These are phyloP conservation scores for Tyria jacobaeae DNA, from an alignment of 2,888 invertebrate genomes.

Conservation along the genomic window DNA sequence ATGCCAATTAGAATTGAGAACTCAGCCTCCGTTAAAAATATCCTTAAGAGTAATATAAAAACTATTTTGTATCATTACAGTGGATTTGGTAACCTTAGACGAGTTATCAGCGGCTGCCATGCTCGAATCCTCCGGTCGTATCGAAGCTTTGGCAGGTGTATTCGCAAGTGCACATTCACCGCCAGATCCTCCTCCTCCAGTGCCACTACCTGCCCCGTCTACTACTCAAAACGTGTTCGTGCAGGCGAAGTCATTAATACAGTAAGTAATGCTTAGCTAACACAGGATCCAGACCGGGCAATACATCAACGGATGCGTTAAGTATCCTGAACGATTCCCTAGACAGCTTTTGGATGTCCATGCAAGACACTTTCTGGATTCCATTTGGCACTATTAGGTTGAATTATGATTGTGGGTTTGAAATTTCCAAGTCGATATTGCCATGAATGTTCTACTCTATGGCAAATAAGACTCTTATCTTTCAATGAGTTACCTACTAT, in stretches of 20 bases:
- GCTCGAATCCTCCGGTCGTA: slow-evolving; percentile 97
- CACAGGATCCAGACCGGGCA: too few relatives aligned
- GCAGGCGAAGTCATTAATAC: slow-evolving; percentile 90
- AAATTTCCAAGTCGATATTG: too few relatives aligned
- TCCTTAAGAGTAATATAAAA: not conserved
- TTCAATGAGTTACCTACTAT: too few relatives aligned
- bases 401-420: too few relatives aligned
- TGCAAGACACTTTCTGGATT: too few relatives aligned
- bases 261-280: slow-evolving; percentile 64
- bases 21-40: not conserved
- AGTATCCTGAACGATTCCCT: not conserved
- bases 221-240: slow-evolving; percentile 89
- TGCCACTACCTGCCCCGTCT: slow-evolving; percentile 92
- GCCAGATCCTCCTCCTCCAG: slow-evolving; percentile 81
- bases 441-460: too few relatives aligned
- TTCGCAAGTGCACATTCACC: slow-evolving; percentile 89
- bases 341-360: too few relatives aligned
- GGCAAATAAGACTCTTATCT: too few relatives aligned
- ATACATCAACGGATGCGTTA: too few relatives aligned
- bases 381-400: too few relatives aligned
- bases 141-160: slow-evolving; percentile 95
- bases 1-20: not conserved
- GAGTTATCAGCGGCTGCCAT: slow-evolving; percentile 97
- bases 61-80: slow-evolving; percentile 78
- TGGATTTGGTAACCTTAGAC: slow-evolving; percentile 97